Evolutionary conservation across 2,888 invertebrate genomes (phyloP), one percentile per base, ranked within the genome.

Genomic region (Cosmorhoe ocellata): DNA sequence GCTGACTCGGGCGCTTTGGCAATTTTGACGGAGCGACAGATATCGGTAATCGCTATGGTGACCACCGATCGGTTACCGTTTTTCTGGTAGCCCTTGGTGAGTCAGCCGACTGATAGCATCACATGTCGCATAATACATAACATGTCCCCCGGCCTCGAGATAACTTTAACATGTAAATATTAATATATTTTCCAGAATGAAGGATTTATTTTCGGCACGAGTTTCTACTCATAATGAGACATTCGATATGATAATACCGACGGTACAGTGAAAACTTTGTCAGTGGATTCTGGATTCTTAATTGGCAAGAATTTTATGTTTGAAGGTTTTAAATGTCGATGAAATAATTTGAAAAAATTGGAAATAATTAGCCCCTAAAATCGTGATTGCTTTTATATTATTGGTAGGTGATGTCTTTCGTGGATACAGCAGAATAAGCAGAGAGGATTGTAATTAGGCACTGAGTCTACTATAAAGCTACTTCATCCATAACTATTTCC

Each of bases 11-110:
- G 65, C 69, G 72, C 73, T 78, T 76, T 82, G 72, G 77, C 82
- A 84, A 86, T 87, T 88, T 86, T 82, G 88, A 86, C 84, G 83
- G 79, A 80, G 71, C 77, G 79, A 76, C 79, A 80, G 75, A 80
- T 83, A 84, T 78, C 81, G 70, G 64, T 67, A 79, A 80, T 76
- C 85, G 79, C 77, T 81, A 84, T 79, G 84, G 84, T 77, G 76
- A 75, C 74, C 70, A 67, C 68, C 66, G 71, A 69, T 66, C 68
- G 59, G 62, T 67, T 68, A 64, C 54, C 65, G 74, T 78, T 84
- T 84, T 83, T 84, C 57, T 74, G 70, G 68, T 66, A 58, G 68
- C 61, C 61, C 61, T 42, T 46, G 46, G 33, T 42, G 51, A 51
- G 45, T 45, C 52, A 30, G 51, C 61, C 58, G 56, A 45, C 62